phyloP scores from a whole-genome alignment of 2,888 invertebrate species.

The Cacoxenus indagator region DNA sequence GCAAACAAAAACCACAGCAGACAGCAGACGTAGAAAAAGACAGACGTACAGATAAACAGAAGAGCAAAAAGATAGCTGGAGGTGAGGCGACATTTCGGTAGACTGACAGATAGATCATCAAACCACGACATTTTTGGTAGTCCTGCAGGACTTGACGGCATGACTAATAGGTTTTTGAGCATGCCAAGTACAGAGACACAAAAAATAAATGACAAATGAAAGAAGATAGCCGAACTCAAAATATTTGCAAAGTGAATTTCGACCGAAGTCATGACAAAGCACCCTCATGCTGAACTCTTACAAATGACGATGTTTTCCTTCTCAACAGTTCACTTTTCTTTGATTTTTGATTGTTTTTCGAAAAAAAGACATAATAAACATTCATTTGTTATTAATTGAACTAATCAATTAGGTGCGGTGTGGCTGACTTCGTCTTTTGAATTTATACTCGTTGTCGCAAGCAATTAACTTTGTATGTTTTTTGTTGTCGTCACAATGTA shows the following conservation, averaged over 20 bases:
- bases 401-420: constrained; percentile 11
- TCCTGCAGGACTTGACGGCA: constrained; percentile 4
- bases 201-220: neutral
- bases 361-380: neutral
- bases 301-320: neutral
- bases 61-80: neutral
- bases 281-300: constrained; percentile 19
- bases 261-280: neutral
- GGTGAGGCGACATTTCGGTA: neutral
- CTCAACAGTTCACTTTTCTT: neutral
- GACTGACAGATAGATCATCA: constrained; percentile 1
- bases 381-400: constrained; percentile 27
- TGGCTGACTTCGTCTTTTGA: neutral
- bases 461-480: neutral
- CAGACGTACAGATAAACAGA: neutral
- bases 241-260: no score
- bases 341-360: neutral
- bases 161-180: constrained; percentile 24
- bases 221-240: no score
- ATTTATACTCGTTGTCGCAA: neutral
- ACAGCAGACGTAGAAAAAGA: neutral
- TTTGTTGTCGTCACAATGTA: neutral
- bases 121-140: neutral
- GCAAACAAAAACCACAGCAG: constrained; percentile 10
- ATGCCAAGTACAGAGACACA: neutral